Evolutionary conservation across 2,888 invertebrate species (phyloP).

Genomic region (Phyto melanocephala): DNA sequence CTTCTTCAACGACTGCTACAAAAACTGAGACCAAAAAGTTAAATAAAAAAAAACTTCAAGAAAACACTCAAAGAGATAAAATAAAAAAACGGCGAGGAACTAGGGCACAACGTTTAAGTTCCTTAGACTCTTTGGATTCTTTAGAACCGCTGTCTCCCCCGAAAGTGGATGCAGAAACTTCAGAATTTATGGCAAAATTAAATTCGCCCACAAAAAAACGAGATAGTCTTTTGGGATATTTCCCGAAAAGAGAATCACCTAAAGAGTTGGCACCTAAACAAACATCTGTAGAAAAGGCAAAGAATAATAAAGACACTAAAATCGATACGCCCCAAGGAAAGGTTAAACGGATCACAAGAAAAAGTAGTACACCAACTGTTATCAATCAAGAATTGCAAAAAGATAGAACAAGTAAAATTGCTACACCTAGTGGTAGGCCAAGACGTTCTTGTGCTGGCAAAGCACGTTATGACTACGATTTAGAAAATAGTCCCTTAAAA

Average conservation of each 20-base stretch:
- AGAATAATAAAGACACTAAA: not conserved
- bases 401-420: slow-evolving; percentile 1
- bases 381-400: not conserved
- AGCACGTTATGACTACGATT: slow-evolving; percentile 75
- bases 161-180: slow-evolving; percentile 71
- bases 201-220: slow-evolving; percentile 82
- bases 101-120: slow-evolving; percentile 67
- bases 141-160: not conserved
- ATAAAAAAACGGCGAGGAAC: slow-evolving; percentile 66
- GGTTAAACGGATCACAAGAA: not conserved
- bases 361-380: not conserved
- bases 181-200: slow-evolving; percentile 80
- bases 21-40: slow-evolving; percentile 29
- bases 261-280: slow-evolving; percentile 52
- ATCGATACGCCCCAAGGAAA: not conserved
- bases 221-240: slow-evolving; percentile 83
- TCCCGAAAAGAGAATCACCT: slow-evolving; percentile 79
- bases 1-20: not conserved
- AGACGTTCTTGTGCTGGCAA: slow-evolving; percentile 74
- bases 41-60: slow-evolving; percentile 35
- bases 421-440: slow-evolving; percentile 71
- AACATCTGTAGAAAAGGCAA: not conserved
- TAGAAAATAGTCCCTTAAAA: slow-evolving; percentile 70
- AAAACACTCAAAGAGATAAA: slow-evolving; percentile 54
- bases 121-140: slow-evolving; percentile 63